Evolutionary conservation across 2,797 vertebrate genomes (phyloP), one percentile per base, ranked within the genome.

Genomic region (Scarus forsteni): DNA sequence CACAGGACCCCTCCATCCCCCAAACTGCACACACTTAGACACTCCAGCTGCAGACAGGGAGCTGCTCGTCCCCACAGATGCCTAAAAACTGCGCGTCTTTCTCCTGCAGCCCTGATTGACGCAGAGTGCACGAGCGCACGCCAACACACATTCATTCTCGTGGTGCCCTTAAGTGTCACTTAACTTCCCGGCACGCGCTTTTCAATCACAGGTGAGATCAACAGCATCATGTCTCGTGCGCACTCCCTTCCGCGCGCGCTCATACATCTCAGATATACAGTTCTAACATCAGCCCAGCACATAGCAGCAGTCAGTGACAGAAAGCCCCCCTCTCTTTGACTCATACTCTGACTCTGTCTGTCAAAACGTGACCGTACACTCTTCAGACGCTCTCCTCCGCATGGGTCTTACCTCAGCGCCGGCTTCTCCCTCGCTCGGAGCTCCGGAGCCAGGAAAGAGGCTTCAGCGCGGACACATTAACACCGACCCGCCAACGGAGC

Each of bases 371-470:
- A 9, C 36, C 3, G 35, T 42, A 39, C 38, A 53, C 35, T 16
- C 48, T 52, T 7, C 38, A 39, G 38, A 34, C 6, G 9, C 5
- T 16, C 27, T 27, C 27, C 53, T 6, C 14, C 4, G 3, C 1
- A 19, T 46, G 60, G 7, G 51, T n/a, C 85, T 85, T 75, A 89
- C 89, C 87, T 88, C 56, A 27, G 66, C 38, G 72, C 53, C 36
- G 60, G 62, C 57, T 75, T 53, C 67, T 68, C 81, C 66, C 66
- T 56, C 48, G 54, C 43, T 81, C n/a, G 66, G 55, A 87, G 84
- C 81, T 84, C 67, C 67, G 63, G 45, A 83, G 71, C 75, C 81
- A 75, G 82, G 71, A 60, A 80, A 79, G 67, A 54, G 13, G 59
- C 57, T 85, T 60, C 66, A 71, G 46, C 66, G 69, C 50, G 57